Base-by-base conservation (phyloP, 2,113 vertebrate genomes). In the Acanthochromis polyacanthus region DNA sequence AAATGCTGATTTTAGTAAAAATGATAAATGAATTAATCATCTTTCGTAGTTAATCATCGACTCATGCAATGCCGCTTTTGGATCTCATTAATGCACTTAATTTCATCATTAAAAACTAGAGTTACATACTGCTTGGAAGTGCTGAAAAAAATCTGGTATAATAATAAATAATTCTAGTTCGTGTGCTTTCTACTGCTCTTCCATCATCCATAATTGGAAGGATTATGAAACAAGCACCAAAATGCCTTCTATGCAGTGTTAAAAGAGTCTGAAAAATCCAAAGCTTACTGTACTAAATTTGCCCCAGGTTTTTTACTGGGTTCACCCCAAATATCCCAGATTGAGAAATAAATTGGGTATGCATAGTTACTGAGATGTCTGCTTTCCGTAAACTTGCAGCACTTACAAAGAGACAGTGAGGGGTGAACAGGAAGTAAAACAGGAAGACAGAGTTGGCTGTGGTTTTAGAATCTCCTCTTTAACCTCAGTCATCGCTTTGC, bases 351-450 rank as follows among this genome's bases (percentile, higher is more conserved):
- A 62, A 9, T 19, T 4, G 1, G 0, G 0, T 17, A 16, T 22
- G 10, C 38, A 16, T 52, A 38, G 38, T n/a, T 9, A 19, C 17
- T 43, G 23, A 58, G 16, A 58, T 16, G 30, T 67, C 11, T 63
- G 20, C 28, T 71, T 30, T 23, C 43, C 55, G 57, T 45, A 64
- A 75, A 38, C 45, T 28, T 59, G 57, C 76, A 67, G 23, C 53
- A 22, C 15, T 61, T 70, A 75, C 67, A 81, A 56, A 75, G 45
- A 76, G 46, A 74, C 68, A 66, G 62, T 36, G 16, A 58, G 28
- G 65, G 68, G 52, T 80, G 79, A 88, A 82, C 71, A 87, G 84
- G 86, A 91, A 88, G 88, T 85, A 43, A 82, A 89, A 85, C 79
- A 83, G 89, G 83, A 89, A 90, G 82, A 8, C 6, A 0, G 25